Conservation (phyloP, 2,113 vertebrate species). For the Mesocricetus auratus region DNA sequence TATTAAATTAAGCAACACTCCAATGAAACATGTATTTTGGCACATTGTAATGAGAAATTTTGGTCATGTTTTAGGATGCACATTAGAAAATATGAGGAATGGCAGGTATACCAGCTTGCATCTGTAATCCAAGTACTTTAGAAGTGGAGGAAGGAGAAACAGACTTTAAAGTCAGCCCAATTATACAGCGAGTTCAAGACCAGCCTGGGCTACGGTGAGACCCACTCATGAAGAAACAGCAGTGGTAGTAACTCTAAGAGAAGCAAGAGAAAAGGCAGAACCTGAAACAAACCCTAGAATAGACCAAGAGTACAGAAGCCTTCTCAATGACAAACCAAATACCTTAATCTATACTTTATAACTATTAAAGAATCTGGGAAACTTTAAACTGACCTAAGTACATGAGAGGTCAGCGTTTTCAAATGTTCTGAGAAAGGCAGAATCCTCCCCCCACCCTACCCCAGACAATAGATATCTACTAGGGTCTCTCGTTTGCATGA, state of each 20-base stretch:
- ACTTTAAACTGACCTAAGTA: background rate
- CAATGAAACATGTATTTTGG: conserved; percentile 41
- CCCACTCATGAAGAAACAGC: background rate
- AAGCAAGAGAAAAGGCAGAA: conserved; percentile 37
- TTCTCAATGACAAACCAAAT: background rate
- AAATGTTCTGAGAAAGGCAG: conserved; percentile 17
- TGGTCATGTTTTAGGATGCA: conserved; percentile 38
- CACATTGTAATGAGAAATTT: conserved; percentile 22
- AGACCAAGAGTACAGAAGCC: background rate
- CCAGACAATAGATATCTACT: background rate
- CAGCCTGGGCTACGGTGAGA: background rate
- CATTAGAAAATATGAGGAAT: background rate
- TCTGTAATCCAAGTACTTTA: background rate
- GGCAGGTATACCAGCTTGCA: background rate
- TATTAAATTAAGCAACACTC: conserved; percentile 12
- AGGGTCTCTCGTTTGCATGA: background rate
- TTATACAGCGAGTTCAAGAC: background rate
- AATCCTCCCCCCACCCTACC: background rate
- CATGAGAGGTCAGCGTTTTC: background rate
- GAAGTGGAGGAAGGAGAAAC: background rate
- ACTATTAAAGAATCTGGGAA: conserved; percentile 43
- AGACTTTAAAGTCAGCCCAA: background rate
- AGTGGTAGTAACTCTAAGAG: conserved; percentile 3
- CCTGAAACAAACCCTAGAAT: background rate
- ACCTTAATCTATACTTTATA: background rate